These are phyloP conservation scores for Microtus pennsylvanicus DNA, from an alignment of 2,113 vertebrate species.

Conservation along the genomic window DNA sequence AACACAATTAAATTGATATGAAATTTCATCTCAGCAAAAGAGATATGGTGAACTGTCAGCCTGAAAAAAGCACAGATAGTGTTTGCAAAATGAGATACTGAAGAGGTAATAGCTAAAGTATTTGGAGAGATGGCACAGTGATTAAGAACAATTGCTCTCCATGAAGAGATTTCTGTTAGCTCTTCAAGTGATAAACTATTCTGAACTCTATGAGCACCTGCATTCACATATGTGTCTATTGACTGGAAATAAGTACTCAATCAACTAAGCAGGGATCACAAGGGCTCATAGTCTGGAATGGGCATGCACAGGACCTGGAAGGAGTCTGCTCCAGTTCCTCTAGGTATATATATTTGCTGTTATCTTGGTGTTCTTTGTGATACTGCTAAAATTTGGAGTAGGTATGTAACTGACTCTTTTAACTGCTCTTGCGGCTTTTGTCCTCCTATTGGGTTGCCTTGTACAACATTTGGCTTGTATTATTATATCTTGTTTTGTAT, in stretches of 20 bases:
- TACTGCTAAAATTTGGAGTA: too few species aligned
- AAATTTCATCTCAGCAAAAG: not conserved
- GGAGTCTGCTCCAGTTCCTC: too few species aligned
- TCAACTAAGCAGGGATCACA: not conserved
- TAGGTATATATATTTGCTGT: too few species aligned
- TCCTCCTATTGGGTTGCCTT: too few species aligned
- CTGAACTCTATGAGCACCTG: not conserved
- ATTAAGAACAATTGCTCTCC: too few species aligned
- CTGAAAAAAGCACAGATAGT: not conserved
- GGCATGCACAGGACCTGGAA: too few species aligned
- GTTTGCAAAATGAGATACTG: not conserved
- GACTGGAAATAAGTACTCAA: not conserved
- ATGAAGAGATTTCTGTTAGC: not conserved
- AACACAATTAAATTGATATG: not conserved
- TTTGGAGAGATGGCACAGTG: not conserved
- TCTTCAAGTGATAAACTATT: not conserved
- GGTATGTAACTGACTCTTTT: too few species aligned
- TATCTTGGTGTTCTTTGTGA: too few species aligned
- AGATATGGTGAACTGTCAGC: accelerated
- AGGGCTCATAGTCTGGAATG: too few species aligned
- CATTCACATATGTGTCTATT: not conserved
- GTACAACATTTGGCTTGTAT: too few species aligned
- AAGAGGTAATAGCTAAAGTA: not conserved
- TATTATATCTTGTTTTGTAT: too few species aligned
- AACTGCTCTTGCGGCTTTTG: too few species aligned